These are phyloP conservation scores for Solenopsis fugax DNA, from an alignment of 1,140 invertebrate genomes.

Conservation along the genomic window DNA sequence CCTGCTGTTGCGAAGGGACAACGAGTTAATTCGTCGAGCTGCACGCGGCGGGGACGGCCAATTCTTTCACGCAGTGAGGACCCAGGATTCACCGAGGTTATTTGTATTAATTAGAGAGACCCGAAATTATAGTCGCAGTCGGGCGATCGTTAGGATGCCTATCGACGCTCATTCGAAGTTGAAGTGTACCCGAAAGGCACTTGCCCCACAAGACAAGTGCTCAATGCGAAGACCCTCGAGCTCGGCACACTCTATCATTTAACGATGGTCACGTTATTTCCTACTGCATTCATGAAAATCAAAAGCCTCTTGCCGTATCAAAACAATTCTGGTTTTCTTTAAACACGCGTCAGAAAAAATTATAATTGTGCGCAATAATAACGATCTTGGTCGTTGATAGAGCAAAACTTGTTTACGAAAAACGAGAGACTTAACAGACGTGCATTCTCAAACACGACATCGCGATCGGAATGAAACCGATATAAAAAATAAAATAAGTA, in stretches of 20 bases:
- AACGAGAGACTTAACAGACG: neutral
- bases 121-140: conserved; percentile 65
- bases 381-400: neutral
- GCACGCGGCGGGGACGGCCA: neutral
- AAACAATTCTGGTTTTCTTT: neutral
- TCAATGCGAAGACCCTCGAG: neutral
- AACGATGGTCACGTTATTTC: conserved; percentile 28
- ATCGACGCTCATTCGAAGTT: conserved; percentile 32
- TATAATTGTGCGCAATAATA: conserved; percentile 7
- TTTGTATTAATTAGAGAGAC: conserved; percentile 72
- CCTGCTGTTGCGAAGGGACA: conserved; percentile 16
- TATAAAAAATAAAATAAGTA: conserved; percentile 9
- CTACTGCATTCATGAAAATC: conserved; percentile 13
- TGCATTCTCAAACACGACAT: neutral
- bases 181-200: conserved; percentile 29
- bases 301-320: neutral
- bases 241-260: conserved; percentile 35
- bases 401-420: neutral
- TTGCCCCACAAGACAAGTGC: neutral
- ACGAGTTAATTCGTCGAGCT: conserved; percentile 65
- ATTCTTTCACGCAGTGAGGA: conserved; percentile 15
- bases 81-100: conserved; percentile 33
- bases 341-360: neutral
- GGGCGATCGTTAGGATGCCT: conserved; percentile 62
- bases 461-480: neutral